These are phyloP conservation scores for Drosophila pruinosa DNA, from an alignment of 1,140 invertebrate species.

Conservation along the genomic window DNA sequence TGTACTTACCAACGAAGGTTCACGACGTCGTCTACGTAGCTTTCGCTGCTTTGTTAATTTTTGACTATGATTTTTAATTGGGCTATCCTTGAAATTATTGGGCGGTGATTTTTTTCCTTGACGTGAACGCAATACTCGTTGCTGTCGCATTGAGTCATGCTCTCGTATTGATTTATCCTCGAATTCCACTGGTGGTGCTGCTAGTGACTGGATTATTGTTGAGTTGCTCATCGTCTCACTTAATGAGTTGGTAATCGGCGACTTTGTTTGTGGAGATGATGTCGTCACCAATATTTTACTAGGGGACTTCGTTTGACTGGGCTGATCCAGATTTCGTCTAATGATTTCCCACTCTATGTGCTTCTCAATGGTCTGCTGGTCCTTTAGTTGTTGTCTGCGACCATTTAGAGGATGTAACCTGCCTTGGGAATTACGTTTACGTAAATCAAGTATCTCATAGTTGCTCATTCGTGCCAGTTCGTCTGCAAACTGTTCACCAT, in stretches of 20 bases:
- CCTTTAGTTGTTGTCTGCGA: background rate
- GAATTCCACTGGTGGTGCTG: background rate
- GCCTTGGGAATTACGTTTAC: constrained; percentile 63
- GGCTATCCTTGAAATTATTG: background rate
- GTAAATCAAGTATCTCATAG: constrained; percentile 74
- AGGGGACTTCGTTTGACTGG: background rate
- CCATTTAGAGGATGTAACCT: constrained; percentile 38
- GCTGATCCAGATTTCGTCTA: constrained; percentile 40
- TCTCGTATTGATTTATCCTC: background rate
- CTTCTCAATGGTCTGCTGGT: constrained; percentile 45
- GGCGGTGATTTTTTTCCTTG: background rate
- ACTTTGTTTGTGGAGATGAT: background rate
- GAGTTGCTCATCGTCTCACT: background rate
- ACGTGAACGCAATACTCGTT: background rate
- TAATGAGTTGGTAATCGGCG: background rate
- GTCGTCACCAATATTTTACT: background rate
- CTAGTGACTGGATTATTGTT: background rate
- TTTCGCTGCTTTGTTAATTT: background rate
- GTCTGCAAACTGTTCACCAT: constrained; percentile 68
- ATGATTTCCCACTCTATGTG: constrained; percentile 55
- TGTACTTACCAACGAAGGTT: background rate
- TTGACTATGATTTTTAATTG: background rate
- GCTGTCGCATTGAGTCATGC: background rate
- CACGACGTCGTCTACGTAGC: background rate
- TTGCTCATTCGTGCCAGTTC: constrained; percentile 71